A percentile compares a stretch with the other conserved stretches of the same genome.
phyloP scores from a whole-genome alignment of 2,113 vertebrate species.

The Pogona vitticeps region DNA sequence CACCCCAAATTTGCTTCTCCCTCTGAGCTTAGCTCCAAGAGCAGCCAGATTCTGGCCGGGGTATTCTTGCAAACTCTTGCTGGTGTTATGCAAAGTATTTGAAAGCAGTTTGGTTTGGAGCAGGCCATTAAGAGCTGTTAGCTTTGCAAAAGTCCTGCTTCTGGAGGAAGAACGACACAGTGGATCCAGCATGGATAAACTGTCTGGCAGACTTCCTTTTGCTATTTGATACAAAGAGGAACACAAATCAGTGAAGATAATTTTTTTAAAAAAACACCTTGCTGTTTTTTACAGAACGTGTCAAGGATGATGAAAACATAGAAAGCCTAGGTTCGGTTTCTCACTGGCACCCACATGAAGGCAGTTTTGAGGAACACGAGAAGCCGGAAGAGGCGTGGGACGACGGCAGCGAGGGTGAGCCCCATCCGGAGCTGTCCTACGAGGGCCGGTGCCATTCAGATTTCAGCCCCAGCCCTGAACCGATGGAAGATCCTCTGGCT shows the following conservation, averaged over 20 bases:
- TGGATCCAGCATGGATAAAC: no score
- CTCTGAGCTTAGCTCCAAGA: no score
- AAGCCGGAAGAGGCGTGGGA: slow-evolving; percentile 33
- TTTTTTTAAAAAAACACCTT: neutral
- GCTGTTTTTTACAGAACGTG: slow-evolving; percentile 50
- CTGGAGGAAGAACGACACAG: no score
- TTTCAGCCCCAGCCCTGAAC: slow-evolving; percentile 31
- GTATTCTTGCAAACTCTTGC: no score
- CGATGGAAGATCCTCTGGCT: neutral
- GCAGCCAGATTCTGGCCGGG: no score
- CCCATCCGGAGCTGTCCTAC: slow-evolving; percentile 35
- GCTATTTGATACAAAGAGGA: neutral
- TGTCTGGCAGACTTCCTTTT: no score
- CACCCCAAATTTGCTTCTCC: no score
- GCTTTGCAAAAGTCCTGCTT: no score
- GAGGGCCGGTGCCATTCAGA: slow-evolving; percentile 37
- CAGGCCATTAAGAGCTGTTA: no score
- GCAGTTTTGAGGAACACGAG: slow-evolving; percentile 10
- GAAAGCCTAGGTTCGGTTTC: slow-evolving; percentile 31
- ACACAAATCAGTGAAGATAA: neutral
- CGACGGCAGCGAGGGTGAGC: slow-evolving; percentile 45
- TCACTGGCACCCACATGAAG: slow-evolving; percentile 28
- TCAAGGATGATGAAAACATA: slow-evolving; percentile 52
- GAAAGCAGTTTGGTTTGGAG: no score
- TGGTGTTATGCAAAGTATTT: no score